Conservation (phyloP, 2,888 invertebrate genomes). For the Kuschelorhynchus macadamiae region DNA sequence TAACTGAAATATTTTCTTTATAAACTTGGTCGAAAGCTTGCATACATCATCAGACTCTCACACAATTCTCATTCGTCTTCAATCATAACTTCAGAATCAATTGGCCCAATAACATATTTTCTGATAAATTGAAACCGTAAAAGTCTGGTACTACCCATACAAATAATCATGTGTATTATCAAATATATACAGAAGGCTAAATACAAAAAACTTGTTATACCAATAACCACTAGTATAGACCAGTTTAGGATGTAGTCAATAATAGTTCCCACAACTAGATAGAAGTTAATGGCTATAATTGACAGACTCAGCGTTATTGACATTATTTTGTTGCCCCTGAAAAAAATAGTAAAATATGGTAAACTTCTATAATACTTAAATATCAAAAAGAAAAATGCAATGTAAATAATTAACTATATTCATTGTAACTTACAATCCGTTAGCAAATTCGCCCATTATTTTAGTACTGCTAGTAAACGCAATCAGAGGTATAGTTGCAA, state of each 20-base stretch:
- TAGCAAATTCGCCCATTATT: slow-evolving; percentile 89
- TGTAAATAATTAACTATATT: too few relatives aligned
- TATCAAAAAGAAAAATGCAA: too few relatives aligned
- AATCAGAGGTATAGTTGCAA: slow-evolving; percentile 88
- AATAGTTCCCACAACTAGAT: slow-evolving; percentile 79
- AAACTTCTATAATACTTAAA: neutral
- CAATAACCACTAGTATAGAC: slow-evolving; percentile 69
- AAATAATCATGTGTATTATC: slow-evolving; percentile 79
- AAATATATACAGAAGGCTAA: slow-evolving; percentile 81
- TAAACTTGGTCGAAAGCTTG: too few relatives aligned
- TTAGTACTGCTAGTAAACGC: slow-evolving; percentile 85
- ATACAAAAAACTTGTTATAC: slow-evolving; percentile 77
- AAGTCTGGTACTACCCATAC: slow-evolving; percentile 74
- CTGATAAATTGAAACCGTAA: slow-evolving; percentile 72
- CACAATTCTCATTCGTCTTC: neutral
- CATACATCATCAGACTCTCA: too few relatives aligned
- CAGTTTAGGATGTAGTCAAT: slow-evolving; percentile 67
- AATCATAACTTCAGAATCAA: slow-evolving; percentile 58
- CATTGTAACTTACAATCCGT: slow-evolving; percentile 77
- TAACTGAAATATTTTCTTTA: too few relatives aligned
- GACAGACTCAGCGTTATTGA: slow-evolving; percentile 77
- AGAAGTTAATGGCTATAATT: slow-evolving; percentile 85
- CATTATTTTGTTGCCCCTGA: slow-evolving; percentile 78
- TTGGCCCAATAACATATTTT: slow-evolving; percentile 72
- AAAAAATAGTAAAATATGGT: slow-evolving; percentile 60